phyloP scores from a whole-genome alignment of 1,140 invertebrate species.

The Brevipalpus yothersi region DNA sequence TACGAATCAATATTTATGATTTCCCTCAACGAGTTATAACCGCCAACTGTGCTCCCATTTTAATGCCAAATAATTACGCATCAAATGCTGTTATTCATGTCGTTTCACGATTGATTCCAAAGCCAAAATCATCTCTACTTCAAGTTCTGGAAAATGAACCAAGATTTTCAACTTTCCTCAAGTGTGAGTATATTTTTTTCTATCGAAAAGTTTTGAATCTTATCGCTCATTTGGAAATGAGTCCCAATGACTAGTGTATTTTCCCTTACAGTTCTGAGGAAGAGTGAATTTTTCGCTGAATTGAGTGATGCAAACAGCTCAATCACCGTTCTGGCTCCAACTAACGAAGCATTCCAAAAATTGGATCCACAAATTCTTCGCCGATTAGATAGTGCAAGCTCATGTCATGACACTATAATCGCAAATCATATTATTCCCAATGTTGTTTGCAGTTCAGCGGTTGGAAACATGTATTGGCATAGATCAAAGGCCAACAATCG shows the following conservation, averaged over 20 bases:
- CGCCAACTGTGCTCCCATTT: slow-evolving; percentile 21
- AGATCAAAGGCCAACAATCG: slow-evolving; percentile 27
- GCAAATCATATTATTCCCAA: slow-evolving; percentile 32
- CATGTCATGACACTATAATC: not conserved
- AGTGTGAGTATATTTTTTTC: slow-evolving; percentile 17
- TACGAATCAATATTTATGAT: slow-evolving; percentile 8
- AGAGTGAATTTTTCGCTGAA: not conserved
- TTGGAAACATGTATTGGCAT: slow-evolving; percentile 27
- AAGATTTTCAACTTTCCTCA: slow-evolving; percentile 25
- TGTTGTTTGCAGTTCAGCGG: slow-evolving; percentile 34
- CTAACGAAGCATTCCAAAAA: slow-evolving; percentile 23
- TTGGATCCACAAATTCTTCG: slow-evolving; percentile 16
- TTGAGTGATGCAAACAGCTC: slow-evolving; percentile 21
- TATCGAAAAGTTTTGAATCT: not conserved
- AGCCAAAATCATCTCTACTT: slow-evolving; percentile 22
- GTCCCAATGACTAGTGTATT: not conserved
- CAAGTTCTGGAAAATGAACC: slow-evolving; percentile 24
- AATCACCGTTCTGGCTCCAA: slow-evolving; percentile 28
- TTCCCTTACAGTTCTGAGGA: not conserved
- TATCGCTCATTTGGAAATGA: slow-evolving; percentile 10
- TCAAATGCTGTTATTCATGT: slow-evolving; percentile 29
- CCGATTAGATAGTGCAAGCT: not conserved
- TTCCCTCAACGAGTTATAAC: slow-evolving; percentile 18
- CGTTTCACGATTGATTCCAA: slow-evolving; percentile 24
- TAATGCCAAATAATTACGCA: slow-evolving; percentile 21